Conservation (phyloP, 2,113 vertebrate species). For the Phocoena sinus region DNA sequence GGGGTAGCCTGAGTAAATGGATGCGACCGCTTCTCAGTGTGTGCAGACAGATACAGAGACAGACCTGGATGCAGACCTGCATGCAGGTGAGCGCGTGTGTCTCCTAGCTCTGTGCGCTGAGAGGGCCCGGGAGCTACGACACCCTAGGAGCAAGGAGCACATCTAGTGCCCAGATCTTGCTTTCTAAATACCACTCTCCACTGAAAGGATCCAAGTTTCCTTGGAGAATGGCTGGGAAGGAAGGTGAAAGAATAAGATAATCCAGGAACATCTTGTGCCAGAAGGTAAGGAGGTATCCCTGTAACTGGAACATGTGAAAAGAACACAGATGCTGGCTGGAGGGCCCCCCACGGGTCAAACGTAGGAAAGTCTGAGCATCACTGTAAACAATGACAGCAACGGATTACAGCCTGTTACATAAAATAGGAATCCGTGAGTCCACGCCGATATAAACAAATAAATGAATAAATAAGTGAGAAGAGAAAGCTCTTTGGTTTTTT, state of each 20-base stretch:
- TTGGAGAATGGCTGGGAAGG: not conserved
- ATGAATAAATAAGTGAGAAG: not conserved
- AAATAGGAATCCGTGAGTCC: not conserved
- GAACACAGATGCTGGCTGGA: not conserved
- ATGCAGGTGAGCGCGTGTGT: accelerated
- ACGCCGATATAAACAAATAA: not conserved
- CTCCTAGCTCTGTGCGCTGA: not conserved
- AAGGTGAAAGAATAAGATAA: not conserved
- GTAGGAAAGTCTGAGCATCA: not conserved
- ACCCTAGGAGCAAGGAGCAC: no score
- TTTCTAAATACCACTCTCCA: not conserved
- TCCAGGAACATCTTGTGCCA: not conserved
- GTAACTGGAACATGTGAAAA: accelerated
- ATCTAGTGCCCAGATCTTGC: not conserved
- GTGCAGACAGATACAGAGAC: accelerated
- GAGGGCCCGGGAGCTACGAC: not conserved
- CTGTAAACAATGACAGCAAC: accelerated
- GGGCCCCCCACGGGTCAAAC: accelerated
- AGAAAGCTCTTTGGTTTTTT: not conserved
- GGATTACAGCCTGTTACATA: not conserved
- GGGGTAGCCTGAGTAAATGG: not conserved
- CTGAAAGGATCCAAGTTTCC: not conserved
- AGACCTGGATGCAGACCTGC: accelerated
- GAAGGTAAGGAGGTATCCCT: not conserved
- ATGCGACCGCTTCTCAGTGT: not conserved